Evolutionary conservation across 2,888 invertebrate species (phyloP).

Genomic region (Andrena hattorfiana): DNA sequence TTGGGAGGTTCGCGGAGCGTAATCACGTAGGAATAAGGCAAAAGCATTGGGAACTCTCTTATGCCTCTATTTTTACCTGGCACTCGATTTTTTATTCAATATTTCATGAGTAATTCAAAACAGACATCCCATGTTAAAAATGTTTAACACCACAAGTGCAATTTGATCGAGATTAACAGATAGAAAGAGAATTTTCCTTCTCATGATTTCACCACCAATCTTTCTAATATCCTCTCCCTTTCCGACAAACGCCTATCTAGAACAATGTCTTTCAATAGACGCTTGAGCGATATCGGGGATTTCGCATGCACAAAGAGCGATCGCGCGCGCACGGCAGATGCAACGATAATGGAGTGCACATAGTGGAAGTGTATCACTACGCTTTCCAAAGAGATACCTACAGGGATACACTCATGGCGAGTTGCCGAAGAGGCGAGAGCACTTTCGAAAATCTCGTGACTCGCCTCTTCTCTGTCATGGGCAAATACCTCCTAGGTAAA

Average conservation of each 20-base stretch:
- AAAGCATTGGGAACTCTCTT: background rate
- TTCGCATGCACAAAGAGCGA: background rate
- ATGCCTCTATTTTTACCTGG: background rate
- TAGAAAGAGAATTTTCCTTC: no score
- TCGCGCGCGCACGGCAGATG: background rate
- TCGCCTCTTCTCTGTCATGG: conserved; percentile 64
- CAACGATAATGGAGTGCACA: conserved; percentile 36
- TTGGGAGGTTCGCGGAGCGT: background rate
- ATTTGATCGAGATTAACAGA: no score
- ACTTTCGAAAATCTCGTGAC: conserved; percentile 75
- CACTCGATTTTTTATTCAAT: no score
- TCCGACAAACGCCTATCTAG: background rate
- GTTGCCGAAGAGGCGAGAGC: conserved; percentile 58
- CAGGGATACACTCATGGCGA: conserved; percentile 30
- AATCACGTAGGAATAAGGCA: background rate
- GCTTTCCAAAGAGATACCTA: conserved; percentile 34
- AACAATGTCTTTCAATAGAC: background rate
- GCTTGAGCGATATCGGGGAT: background rate
- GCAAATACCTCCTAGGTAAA: conserved; percentile 60
- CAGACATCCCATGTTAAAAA: no score
- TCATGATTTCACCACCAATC: background rate
- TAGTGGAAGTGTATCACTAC: conserved; percentile 22
- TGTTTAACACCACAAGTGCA: no score
- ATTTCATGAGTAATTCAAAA: no score
- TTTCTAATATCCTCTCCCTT: background rate